These are phyloP conservation scores for Champsocephalus gunnari DNA, from an alignment of 2,797 vertebrate species.

Conservation along the genomic window DNA sequence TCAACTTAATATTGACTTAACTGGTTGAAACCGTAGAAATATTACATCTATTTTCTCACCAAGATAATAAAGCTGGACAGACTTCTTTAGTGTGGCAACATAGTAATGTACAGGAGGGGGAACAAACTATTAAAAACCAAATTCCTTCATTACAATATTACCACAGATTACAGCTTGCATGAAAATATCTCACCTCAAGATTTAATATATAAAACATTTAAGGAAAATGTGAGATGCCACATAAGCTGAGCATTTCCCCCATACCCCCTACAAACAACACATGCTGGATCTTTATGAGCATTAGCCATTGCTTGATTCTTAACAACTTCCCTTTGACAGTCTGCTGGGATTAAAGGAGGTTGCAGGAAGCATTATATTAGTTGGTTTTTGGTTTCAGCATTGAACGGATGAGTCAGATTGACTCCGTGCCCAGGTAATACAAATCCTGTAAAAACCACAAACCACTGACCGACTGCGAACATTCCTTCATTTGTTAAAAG, in stretches of 20 bases:
- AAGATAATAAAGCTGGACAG: background rate
- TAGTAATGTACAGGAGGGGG: background rate
- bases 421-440: constrained; percentile 64
- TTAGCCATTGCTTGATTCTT: constrained; percentile 48
- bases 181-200: background rate
- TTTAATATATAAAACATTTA: background rate
- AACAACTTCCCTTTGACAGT: constrained; percentile 54
- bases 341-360: constrained; percentile 43
- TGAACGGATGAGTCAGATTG: constrained; percentile 64
- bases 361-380: constrained; percentile 36
- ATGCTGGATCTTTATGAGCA: constrained; percentile 46
- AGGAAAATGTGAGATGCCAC: background rate
- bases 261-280: constrained; percentile 18
- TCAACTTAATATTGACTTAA: too few relatives aligned
- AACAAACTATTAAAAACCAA: background rate
- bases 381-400: constrained; percentile 55
- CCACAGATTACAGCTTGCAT: background rate
- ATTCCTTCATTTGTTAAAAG: constrained; percentile 29
- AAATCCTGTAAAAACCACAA: constrained; percentile 44
- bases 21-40: background rate
- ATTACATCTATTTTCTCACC: background rate
- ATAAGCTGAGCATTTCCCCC: constrained; percentile 13
- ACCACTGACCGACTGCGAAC: constrained; percentile 62
- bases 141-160: background rate
- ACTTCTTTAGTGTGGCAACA: background rate